Base-by-base conservation (phyloP, 2,888 invertebrate species). In the Leucoptera coffeella region DNA sequence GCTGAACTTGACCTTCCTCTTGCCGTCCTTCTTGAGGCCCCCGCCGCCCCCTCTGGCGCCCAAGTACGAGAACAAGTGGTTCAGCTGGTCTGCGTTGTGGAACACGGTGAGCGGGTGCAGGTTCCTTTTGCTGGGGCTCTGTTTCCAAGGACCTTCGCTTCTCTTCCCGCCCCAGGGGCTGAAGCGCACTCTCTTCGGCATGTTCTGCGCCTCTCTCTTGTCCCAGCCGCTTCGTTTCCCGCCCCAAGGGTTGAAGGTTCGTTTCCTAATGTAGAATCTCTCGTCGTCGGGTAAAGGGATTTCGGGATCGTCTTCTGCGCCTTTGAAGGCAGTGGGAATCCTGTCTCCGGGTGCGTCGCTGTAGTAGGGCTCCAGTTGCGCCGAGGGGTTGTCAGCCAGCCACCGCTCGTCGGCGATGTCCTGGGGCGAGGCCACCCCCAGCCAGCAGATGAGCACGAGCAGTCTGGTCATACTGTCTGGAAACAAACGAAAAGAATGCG, bases 111-210 rank as follows among this genome's bases (percentile, higher is more conserved):
- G n/a, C n/a, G n/a, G n/a, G n/a, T n/a, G n/a, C n/a, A n/a, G n/a
- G n/a, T n/a, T n/a, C n/a, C n/a, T n/a, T n/a, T n/a, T n/a, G n/a
- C n/a, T n/a, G n/a, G n/a, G n/a, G n/a, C n/a, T n/a, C n/a, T n/a
- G n/a, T n/a, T n/a, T n/a, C n/a, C n/a, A n/a, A n/a, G n/a, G n/a
- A n/a, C 61, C 58, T 0, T 60, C 61, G 35, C 59, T 61, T 10
- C 69, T 42, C 29, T 69, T 69, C 0, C 69, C 67, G 2, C 69
- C 69, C 69, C 69, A 69, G 0, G 67, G 67, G 26, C 62, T 67
- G 39, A 69, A 69, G 1, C 67, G 50, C 2, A 69, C 69, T 25
- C 67, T 37, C 31, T 69, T 69, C 1, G 67, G 67, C 67, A 69
- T 65, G 7, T 40, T 46, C 0, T 41, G 26, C 0, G 54, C 45